phyloP scores from a whole-genome alignment of 2,797 vertebrate genomes.

The Sebastes alutus region DNA sequence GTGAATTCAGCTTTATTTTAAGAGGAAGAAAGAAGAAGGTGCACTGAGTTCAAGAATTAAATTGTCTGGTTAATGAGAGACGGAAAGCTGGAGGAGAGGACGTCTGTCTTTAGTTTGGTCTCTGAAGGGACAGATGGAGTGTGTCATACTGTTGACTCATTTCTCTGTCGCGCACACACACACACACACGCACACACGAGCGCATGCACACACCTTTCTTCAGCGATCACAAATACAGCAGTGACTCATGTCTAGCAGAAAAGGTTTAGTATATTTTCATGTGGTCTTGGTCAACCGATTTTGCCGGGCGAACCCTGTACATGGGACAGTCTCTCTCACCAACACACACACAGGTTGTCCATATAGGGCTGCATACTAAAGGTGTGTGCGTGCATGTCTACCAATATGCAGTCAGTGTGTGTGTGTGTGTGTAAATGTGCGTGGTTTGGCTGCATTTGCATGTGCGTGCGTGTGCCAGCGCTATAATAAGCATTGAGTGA shows the following conservation, averaged over 20 bases:
- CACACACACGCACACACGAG: constrained; percentile 16
- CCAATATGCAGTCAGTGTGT: constrained; percentile 15
- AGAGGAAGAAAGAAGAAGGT: constrained; percentile 38
- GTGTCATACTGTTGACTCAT: constrained; percentile 65
- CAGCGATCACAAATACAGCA: constrained; percentile 40
- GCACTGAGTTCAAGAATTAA: constrained; percentile 56
- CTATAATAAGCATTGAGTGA: constrained; percentile 58
- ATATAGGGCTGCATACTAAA: constrained; percentile 29
- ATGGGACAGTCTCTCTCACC: constrained; percentile 30
- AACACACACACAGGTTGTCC: constrained; percentile 11
- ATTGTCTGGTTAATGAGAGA: constrained; percentile 47
- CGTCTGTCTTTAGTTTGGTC: constrained; percentile 48
- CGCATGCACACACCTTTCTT: constrained; percentile 48
- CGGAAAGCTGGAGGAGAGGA: constrained; percentile 42
- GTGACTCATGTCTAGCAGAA: constrained; percentile 81
- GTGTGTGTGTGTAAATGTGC: constrained; percentile 27
- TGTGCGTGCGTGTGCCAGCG: constrained; percentile 11
- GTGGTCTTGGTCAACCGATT: constrained; percentile 74
- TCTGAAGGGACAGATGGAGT: constrained; percentile 53
- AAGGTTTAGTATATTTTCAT: constrained; percentile 74
- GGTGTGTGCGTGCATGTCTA: constrained; percentile 34
- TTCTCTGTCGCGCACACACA: constrained; percentile 40
- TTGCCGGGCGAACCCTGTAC: constrained; percentile 38
- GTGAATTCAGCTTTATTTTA: constrained; percentile 35
- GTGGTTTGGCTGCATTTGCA: constrained; percentile 35